Conservation (phyloP, 2,888 invertebrate genomes). For the Molanna angustata region DNA sequence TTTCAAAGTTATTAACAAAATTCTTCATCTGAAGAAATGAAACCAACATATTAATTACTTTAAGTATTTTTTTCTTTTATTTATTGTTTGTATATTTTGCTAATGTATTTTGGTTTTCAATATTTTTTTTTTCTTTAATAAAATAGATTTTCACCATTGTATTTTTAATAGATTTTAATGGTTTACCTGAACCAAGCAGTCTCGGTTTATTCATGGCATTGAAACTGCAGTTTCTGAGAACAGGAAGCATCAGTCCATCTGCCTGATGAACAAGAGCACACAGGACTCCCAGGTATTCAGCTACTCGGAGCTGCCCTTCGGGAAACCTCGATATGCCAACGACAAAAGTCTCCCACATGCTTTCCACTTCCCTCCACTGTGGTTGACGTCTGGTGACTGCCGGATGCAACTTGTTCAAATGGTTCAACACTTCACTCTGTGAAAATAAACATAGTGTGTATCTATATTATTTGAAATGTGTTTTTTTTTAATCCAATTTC, state of each 20-base stretch:
- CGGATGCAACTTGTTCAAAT: conserved; percentile 51
- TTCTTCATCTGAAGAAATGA: no score
- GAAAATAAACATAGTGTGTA: conserved; percentile 17
- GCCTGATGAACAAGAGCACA: conserved; percentile 29
- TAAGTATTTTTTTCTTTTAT: no score
- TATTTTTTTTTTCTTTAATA: no score
- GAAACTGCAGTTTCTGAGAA: conserved; percentile 56
- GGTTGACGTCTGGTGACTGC: conserved; percentile 50
- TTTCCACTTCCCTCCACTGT: conserved; percentile 53
- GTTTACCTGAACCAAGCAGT: conserved; percentile 49
- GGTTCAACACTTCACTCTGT: conserved; percentile 50
- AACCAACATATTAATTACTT: no score
- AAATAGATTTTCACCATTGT: no score
- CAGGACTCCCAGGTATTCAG: conserved; percentile 45
- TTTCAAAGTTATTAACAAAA: no score
- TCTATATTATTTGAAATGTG: no score
- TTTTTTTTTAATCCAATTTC: no score
- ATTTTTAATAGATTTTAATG: no score
- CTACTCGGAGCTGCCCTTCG: conserved; percentile 53
- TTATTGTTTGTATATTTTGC: no score
- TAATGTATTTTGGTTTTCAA: no score
- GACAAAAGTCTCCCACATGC: conserved; percentile 53
- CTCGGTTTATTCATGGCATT: conserved; percentile 52
- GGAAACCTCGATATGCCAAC: conserved; percentile 50
- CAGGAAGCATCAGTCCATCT: conserved; percentile 44